A percentile compares a stretch with the other conserved stretches of the same genome.
These are phyloP conservation scores for Cyaniris semiargus DNA, from an alignment of 2,888 invertebrate genomes.

Conservation along the genomic window DNA sequence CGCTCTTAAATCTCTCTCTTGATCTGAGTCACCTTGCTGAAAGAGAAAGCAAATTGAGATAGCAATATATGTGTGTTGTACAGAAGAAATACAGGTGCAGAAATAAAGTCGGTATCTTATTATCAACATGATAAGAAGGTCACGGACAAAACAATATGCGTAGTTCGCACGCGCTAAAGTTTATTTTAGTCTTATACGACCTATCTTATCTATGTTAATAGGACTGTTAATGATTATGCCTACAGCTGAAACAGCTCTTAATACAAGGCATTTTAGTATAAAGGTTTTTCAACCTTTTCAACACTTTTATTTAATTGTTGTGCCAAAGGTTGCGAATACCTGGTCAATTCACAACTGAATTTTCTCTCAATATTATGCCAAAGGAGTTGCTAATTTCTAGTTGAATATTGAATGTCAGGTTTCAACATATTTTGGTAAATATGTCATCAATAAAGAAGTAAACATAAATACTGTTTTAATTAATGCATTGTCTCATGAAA, in stretches of 20 bases:
- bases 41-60: not conserved
- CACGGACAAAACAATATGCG: conserved; percentile 13
- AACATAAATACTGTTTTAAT: too few relatives aligned
- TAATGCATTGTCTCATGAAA: too few relatives aligned
- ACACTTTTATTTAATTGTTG: too few relatives aligned
- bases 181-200: not conserved
- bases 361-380: too few relatives aligned
- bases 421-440: too few relatives aligned
- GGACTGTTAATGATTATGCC: not conserved
- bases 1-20: too few relatives aligned
- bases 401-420: too few relatives aligned
- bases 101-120: not conserved
- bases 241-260: not conserved
- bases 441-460: too few relatives aligned
- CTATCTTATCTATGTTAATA: not conserved
- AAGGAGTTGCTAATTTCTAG: too few relatives aligned
- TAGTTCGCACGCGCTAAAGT: not conserved
- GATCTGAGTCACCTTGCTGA: not conserved
- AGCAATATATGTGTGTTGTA: not conserved
- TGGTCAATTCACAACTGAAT: too few relatives aligned
- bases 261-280: not conserved
- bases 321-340: not conserved
- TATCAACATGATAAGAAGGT: not conserved
- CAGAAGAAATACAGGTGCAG: conserved; percentile 9
- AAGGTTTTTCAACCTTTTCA: not conserved